Percentiles rank a stretch among this genome's conserved stretches.
Conservation (phyloP, 1,140 invertebrate species). For the Aphelenchoides avenae region DNA sequence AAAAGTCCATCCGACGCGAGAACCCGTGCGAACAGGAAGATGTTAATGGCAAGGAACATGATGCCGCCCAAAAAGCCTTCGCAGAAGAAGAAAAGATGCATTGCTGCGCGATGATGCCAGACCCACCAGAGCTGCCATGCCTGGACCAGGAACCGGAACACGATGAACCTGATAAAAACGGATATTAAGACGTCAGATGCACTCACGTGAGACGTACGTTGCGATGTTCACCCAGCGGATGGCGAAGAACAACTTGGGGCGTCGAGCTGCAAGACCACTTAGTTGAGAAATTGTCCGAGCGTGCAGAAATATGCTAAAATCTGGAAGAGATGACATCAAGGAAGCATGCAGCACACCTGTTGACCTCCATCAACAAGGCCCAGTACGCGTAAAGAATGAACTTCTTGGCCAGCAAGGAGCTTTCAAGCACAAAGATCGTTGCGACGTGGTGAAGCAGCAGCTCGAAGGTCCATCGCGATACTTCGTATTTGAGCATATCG, state of each 20-base stretch:
- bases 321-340: conserved; percentile 10
- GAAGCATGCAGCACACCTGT: conserved; percentile 32
- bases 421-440: conserved; percentile 33
- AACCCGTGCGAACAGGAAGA: conserved; percentile 39
- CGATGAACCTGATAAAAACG: conserved; percentile 39
- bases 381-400: conserved; percentile 45
- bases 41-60: conserved; percentile 41
- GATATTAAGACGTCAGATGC: conserved; percentile 7
- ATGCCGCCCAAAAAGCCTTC: conserved; percentile 35
- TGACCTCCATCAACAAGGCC: conserved; percentile 50
- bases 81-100: conserved; percentile 37
- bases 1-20: conserved; percentile 46
- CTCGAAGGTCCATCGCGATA: conserved; percentile 45
- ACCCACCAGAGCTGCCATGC: conserved; percentile 32
- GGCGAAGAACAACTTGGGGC: conserved; percentile 14
- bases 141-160: conserved; percentile 42
- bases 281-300: conserved; percentile 40
- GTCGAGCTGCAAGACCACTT: conserved; percentile 14
- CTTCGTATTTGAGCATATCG: conserved; percentile 47
- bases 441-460: conserved; percentile 40
- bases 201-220: conserved; percentile 31
- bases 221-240: conserved; percentile 36
- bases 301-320: conserved; percentile 49
- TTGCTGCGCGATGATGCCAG: conserved; percentile 7
- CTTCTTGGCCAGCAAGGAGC: conserved; percentile 17